These are phyloP conservation scores for Selenia dentaria DNA, from an alignment of 2,888 invertebrate genomes.

Conservation along the genomic window DNA sequence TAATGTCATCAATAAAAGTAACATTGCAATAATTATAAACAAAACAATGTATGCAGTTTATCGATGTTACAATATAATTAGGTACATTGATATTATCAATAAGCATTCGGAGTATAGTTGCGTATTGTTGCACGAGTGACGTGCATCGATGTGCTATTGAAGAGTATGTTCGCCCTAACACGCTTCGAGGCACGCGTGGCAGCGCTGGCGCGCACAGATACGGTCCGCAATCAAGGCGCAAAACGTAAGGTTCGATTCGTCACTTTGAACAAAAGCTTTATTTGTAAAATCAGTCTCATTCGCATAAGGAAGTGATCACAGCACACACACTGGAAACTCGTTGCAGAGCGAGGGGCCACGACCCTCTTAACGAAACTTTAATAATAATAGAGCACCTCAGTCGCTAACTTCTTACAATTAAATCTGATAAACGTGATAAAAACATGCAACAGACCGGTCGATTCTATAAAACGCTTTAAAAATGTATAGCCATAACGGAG, in stretches of 20 bases:
- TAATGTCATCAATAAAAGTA: constrained; percentile 78
- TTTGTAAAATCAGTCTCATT: constrained; percentile 84
- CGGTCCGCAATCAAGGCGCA: constrained; percentile 38
- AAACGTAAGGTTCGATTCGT: constrained; percentile 63
- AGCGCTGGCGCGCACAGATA: constrained; percentile 14
- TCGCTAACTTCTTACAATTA: constrained; percentile 73
- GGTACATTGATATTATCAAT: constrained; percentile 58
- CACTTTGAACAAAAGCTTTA: constrained; percentile 73
- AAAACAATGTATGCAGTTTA: constrained; percentile 52
- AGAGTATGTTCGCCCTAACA: too few species aligned
- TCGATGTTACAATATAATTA: constrained; percentile 63
- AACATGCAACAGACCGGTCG: constrained; percentile 69
- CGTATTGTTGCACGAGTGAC: constrained; percentile 32
- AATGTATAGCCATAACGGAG: constrained; percentile 28
- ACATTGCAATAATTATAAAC: constrained; percentile 66
- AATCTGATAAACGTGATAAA: constrained; percentile 54
- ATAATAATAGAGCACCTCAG: constrained; percentile 80
- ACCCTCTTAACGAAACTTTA: constrained; percentile 73
- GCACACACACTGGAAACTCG: constrained; percentile 82
- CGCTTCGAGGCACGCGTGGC: background rate
- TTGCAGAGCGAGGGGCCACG: constrained; percentile 75
- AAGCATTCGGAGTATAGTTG: constrained; percentile 63
- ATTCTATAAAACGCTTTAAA: constrained; percentile 55
- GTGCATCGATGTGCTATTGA: background rate
- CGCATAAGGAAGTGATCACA: constrained; percentile 84